A percentile compares a stretch with the other conserved stretches of the same genome.
Conservation (phyloP, 2,888 invertebrate species). For the Heliconius charithonia region DNA sequence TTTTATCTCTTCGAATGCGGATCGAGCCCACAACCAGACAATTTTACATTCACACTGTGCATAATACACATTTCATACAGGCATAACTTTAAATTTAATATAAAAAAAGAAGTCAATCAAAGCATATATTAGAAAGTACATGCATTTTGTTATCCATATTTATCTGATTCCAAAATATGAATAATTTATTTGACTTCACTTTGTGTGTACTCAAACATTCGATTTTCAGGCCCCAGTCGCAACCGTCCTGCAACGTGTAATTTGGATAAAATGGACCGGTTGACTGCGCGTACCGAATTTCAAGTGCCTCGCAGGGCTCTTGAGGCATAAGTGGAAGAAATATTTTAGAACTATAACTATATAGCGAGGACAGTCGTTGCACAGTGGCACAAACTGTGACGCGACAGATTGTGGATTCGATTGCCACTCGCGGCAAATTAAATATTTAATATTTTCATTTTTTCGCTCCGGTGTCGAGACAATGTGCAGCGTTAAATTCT, state of each 20-base stretch:
- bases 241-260: slow-evolving; percentile 62
- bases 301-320: slow-evolving; percentile 53
- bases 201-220: slow-evolving; percentile 21
- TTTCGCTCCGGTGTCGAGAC: no score
- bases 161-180: not conserved
- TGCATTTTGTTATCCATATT: not conserved
- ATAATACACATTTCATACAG: no score
- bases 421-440: no score
- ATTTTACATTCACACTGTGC: no score
- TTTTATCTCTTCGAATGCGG: no score
- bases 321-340: slow-evolving; percentile 42
- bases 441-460: no score
- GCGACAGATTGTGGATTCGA: no score
- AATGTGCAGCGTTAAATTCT: no score
- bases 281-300: slow-evolving; percentile 65
- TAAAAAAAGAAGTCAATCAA: not conserved
- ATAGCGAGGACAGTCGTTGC: not conserved
- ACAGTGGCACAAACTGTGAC: no score
- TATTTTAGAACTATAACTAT: slow-evolving; percentile 34
- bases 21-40: no score
- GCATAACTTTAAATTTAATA: not conserved
- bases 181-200: slow-evolving; percentile 12
- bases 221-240: slow-evolving; percentile 63
- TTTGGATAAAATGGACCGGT: slow-evolving; percentile 64
- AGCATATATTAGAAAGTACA: not conserved